Evolutionary conservation across 2,888 invertebrate species (phyloP).

Genomic region (Brassicogethes aeneus): DNA sequence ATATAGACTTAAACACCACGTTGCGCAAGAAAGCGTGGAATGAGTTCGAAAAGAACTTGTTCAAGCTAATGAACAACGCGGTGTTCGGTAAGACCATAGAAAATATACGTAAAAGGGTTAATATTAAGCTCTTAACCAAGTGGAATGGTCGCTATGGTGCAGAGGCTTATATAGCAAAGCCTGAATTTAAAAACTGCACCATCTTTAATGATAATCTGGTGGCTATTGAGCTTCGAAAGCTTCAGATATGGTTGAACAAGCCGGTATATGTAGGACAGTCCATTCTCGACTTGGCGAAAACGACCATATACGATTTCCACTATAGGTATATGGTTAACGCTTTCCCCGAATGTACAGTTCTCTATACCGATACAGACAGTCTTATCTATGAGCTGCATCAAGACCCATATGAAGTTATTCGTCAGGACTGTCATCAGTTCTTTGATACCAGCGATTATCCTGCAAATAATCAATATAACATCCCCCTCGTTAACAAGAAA

Average conservation of each 20-base stretch:
- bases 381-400: too few species aligned
- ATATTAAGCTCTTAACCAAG: too few species aligned
- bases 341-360: too few species aligned
- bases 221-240: constrained; percentile 12
- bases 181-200: constrained; percentile 16
- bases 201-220: constrained; percentile 13
- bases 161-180: constrained; percentile 12
- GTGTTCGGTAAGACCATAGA: too few species aligned
- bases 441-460: constrained; percentile 3
- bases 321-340: too few species aligned
- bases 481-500: constrained; percentile 3
- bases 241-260: constrained; percentile 16
- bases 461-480: constrained; percentile 2
- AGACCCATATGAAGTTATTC: constrained; percentile 4
- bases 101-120: too few species aligned
- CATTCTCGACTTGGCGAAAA: constrained; percentile 20
- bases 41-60: too few species aligned
- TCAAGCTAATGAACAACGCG: too few species aligned
- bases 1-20: too few species aligned
- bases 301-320: too few species aligned
- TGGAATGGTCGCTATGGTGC: constrained; percentile 14
- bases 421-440: background rate
- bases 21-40: too few species aligned
- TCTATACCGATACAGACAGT: too few species aligned
- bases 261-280: constrained; percentile 18